Evolutionary conservation across 2,113 vertebrate genomes (phyloP).

Genomic region (Synchiropus splendidus): DNA sequence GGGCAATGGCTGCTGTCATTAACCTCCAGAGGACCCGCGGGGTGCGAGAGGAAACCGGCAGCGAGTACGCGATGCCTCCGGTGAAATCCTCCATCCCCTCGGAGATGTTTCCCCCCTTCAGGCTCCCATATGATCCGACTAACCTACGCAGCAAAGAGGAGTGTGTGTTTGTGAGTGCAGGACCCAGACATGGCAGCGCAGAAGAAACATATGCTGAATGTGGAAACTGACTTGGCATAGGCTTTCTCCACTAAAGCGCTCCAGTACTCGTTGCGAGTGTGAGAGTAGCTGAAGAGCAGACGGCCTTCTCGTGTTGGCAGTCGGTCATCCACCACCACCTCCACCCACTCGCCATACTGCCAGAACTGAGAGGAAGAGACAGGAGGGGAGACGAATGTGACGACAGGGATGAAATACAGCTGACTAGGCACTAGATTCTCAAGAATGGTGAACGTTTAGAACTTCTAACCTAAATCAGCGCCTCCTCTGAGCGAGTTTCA

Average conservation of each 20-base stretch:
- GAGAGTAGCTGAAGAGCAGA: conserved; percentile 73
- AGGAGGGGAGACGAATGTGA: conserved; percentile 7
- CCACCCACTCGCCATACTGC: conserved; percentile 78
- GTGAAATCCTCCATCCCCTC: conserved; percentile 79
- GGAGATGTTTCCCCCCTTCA: conserved; percentile 72
- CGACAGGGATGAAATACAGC: conserved; percentile 5
- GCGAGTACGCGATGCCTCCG: conserved; percentile 66
- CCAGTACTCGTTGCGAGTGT: conserved; percentile 70
- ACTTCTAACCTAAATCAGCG: too few species aligned
- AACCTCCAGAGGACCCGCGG: conserved; percentile 63
- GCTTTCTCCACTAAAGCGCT: conserved; percentile 77
- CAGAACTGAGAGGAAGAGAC: conserved; percentile 63
- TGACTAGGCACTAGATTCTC: conserved; percentile 11
- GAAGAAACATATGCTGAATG: conserved; percentile 57
- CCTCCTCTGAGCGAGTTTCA: too few species aligned
- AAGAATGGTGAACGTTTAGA: too few species aligned
- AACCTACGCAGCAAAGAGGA: conserved; percentile 46
- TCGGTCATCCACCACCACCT: conserved; percentile 74
- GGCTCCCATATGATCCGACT: conserved; percentile 63
- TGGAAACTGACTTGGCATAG: conserved; percentile 72
- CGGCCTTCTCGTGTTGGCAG: conserved; percentile 65
- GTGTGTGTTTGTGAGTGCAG: conserved; percentile 14
- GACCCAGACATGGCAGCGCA: conserved; percentile 38
- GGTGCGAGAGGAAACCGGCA: conserved; percentile 43
- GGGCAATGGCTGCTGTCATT: conserved; percentile 50